Evolutionary conservation across 2,888 invertebrate species (phyloP), one percentile per base, ranked within the genome.

Genomic region (Myopa tessellatipennis): DNA sequence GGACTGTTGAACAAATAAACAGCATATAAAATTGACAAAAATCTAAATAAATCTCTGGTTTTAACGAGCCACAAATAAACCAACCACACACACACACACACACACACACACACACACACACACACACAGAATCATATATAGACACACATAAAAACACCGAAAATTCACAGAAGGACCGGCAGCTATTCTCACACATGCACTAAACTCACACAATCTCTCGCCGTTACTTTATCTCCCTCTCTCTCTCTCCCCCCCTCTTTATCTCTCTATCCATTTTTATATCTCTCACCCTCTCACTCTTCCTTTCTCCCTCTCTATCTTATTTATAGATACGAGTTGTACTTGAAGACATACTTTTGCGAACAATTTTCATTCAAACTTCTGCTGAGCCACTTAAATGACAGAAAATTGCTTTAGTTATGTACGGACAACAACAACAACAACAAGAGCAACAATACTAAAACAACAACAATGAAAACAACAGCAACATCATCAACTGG

Each of bases 301-400:
- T 10, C 10, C 3, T 2, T 10, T 45, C 45, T 45, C 45, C 10
- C 45, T 45, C 45, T 45, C 45, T 10, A 26, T 45, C 10, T 45
- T 45, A 45, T 45, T 45, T 45, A 45, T 10, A 45, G 45, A 2
- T 10, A 45, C 45, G 2, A 8, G 45, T 45, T 45, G 45, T 45
- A 45, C 45, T 45, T 45, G 63, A n/a, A 63, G 12, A 12, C 10
- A 45, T 16, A 69, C 10, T 45, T 69, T 69, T 50, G 18, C 14
- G 18, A 69, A 69, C 69, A 69, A 69, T 69, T 69, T 69, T 50
- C 69, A 69, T 69, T 69, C 50, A 69, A 69, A 69, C 50, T 69
- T 69, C 40, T 69, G 50, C 69, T 45, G 26, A 69, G 26, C 69
- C 69, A 69, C 52, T 69, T 69, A 45, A 69, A 69, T 69, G 50